These are phyloP conservation scores for Lamellibrachia satsuma DNA, from an alignment of 2,888 invertebrate species.

Conservation along the genomic window DNA sequence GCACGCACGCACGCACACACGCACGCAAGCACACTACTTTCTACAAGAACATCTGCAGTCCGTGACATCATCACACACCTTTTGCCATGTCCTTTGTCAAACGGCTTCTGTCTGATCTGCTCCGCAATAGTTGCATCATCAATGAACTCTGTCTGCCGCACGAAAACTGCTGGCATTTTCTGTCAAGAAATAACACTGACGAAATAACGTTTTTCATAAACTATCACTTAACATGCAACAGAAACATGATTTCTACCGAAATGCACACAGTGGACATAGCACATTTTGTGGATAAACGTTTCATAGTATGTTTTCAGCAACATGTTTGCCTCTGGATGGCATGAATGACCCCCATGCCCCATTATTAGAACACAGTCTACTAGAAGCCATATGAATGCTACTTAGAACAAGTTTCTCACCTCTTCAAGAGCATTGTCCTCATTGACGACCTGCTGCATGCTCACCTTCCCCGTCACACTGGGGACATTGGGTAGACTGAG, in stretches of 20 bases:
- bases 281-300: too few species aligned
- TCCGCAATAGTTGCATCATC: constrained; percentile 61
- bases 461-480: constrained; percentile 52
- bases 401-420: constrained; percentile 26
- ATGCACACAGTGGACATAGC: too few species aligned
- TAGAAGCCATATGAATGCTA: too few species aligned
- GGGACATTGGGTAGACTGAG: constrained; percentile 60
- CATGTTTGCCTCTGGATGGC: too few species aligned
- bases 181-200: neutral
- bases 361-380: too few species aligned
- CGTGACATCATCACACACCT: constrained; percentile 47
- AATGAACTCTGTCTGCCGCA: constrained; percentile 49
- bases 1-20: too few species aligned
- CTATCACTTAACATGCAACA: too few species aligned
- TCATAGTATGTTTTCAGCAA: too few species aligned
- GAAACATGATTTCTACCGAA: too few species aligned
- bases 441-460: constrained; percentile 52
- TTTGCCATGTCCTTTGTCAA: constrained; percentile 60
- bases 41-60: neutral
- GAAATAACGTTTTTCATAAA: too few species aligned
- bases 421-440: constrained; percentile 43
- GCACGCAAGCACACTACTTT: neutral
- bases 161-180: constrained; percentile 21
- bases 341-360: too few species aligned
- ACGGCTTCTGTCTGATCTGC: constrained; percentile 56